Base-by-base conservation (phyloP, 2,113 vertebrate species). In the Australoheros scitulus region DNA sequence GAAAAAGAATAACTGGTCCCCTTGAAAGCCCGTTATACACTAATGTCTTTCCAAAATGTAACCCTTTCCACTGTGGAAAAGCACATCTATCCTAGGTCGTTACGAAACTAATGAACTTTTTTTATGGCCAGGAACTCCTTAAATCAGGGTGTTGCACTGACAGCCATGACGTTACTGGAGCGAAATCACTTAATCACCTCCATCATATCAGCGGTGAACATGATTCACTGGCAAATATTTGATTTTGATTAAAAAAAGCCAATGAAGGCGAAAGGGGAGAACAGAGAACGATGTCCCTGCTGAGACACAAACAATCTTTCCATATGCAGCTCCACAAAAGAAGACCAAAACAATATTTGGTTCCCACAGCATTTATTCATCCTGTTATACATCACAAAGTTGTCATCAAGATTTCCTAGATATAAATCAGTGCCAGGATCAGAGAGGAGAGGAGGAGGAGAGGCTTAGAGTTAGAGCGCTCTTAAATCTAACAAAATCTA, bases 401-500 rank as follows among this genome's bases (percentile, higher is more conserved):
- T 93, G 91, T 93, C 92, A 93, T 93, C 92, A 88, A 86, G 88
- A 85, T 92, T 92, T 93, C 92, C 86, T 77, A 72, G 88, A 87
- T 91, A 77, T 93, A 92, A 93, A 92, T 92, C 89, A 86, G 89
- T 82, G 86, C 83, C 86, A 93, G 91, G 91, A 92, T 93, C 89
- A 94, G 92, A 92, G 89, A 85, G 85, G 72, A 84, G 88, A 91
- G 87, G 4, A 77, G 79, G 57, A 81, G 87, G 70, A 74, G 80
- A 77, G 75, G 85, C 80, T 85, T 58, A 75, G 79, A 83, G 88
- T 89, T 70, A 92, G 95, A 96, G 92, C 94, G 92, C 95, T 96
- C 96, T 97, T 95, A 96, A 97, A 97, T 96, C 96, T 95, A 96
- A 92, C 93, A 90, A 94, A 97, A 96, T 96, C 96, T 95, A 96